Percentiles rank a stretch among this genome's conserved stretches.
Evolutionary conservation across 2,797 vertebrate species (phyloP).

Genomic region (Squalus acanthias): DNA sequence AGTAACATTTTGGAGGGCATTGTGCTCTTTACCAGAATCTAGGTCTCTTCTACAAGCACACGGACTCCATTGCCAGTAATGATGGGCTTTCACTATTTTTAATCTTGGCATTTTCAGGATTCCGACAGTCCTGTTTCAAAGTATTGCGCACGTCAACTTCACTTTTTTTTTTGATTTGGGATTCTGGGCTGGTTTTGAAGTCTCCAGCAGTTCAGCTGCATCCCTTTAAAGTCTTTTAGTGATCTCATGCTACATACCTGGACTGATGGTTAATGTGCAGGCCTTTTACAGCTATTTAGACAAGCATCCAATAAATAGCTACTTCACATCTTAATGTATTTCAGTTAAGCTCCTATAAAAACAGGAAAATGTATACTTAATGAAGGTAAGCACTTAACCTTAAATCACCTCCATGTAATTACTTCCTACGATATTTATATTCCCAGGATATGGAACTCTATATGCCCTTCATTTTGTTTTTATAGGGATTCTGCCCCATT

Average conservation of each 20-base stretch:
- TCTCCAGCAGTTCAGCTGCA: neutral
- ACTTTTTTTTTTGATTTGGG: neutral
- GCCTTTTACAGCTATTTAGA: neutral
- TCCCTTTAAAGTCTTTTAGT: neutral
- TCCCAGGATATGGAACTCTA: neutral
- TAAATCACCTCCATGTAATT: constrained; percentile 5
- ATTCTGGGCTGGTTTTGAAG: neutral
- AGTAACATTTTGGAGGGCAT: neutral
- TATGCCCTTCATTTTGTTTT: neutral
- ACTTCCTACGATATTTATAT: neutral
- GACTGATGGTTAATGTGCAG: neutral
- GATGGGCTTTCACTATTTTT: neutral
- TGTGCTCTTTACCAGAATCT: neutral
- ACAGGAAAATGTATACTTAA: neutral
- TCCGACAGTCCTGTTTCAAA: neutral
- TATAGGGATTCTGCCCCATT: neutral
- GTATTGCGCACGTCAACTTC: neutral
- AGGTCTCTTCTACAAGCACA: neutral
- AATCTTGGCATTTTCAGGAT: neutral
- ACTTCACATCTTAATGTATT: neutral
- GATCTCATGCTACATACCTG: neutral
- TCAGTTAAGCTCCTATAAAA: neutral
- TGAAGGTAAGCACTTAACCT: neutral
- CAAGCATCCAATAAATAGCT: neutral
- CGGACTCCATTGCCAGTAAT: neutral